These are phyloP conservation scores for Onychomys leucogaster DNA, from an alignment of 2,797 vertebrate genomes.

Conservation along the genomic window DNA sequence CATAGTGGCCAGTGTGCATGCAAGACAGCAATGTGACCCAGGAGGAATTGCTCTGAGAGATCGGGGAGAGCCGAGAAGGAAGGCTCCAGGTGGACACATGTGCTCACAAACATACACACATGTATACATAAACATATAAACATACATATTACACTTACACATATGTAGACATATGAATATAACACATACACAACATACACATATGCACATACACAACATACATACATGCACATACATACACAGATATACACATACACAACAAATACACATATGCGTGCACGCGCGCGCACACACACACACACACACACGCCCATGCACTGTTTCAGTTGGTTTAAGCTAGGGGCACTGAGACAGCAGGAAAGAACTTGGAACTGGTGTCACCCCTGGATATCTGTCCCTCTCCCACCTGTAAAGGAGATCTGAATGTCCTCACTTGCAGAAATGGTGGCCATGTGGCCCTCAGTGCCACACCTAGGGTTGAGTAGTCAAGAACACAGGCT, in stretches of 20 bases:
- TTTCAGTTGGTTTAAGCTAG: background rate
- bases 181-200: background rate
- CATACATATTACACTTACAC: background rate
- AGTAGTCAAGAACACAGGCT: background rate
- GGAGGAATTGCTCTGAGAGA: background rate
- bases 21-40: background rate
- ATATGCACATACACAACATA: background rate
- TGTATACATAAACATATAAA: background rate
- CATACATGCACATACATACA: background rate
- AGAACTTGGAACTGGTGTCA: background rate
- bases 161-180: background rate
- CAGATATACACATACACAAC: background rate
- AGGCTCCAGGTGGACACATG: background rate
- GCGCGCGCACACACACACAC: background rate
- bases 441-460: background rate
- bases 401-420: background rate
- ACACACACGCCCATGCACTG: background rate
- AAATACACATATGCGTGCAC: background rate
- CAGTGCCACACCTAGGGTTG: background rate
- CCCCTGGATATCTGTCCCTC: background rate
- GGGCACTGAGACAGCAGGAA: background rate
- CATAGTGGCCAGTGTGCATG: background rate
- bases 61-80: background rate
- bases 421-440: background rate
- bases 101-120: background rate